Base-by-base conservation (phyloP, 2,888 invertebrate genomes). In the Philonicus albiceps region DNA sequence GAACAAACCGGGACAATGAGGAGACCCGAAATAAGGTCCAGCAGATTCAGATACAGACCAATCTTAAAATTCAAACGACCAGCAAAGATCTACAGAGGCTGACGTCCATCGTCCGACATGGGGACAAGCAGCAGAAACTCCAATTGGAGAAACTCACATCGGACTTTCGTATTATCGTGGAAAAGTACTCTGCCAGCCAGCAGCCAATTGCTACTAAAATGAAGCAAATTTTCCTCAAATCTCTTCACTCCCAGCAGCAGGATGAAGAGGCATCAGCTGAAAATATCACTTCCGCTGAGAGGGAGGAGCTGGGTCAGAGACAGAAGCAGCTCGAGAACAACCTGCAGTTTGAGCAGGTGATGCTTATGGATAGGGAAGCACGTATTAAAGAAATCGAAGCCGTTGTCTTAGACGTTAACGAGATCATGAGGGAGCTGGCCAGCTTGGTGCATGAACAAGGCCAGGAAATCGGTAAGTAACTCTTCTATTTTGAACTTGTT, bases 61-160 rank as follows among this genome's bases (percentile, higher is more conserved):
- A 97, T 92, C 93, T 95, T 86, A 95, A 95, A 3, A 95, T 97
- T 27, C 94, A 95, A 53, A 95, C 94, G 40, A 96, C 96, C 0
- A 95, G 95, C 74, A 94, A 95, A 89, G 95, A 96, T 90, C 93
- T 97, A 76, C 94, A 95, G 89, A 94, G 95, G 87, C 93, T 97
- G 31, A 95, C 95, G 53, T 94, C 94, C 8, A 93, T 96, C 31
- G 95, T 96, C 84, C 93, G 95, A 16, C 94, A 94, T 88, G 95
- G 95, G 0, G 96, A 96, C 91, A 96, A 96, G 89, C 95, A 96
- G 87, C 96, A 96, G 91, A 96, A 96, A 90, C 92, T 98, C 88
- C 97, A 97, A 92, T 94, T 97, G 86, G 97, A 97, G 89, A 95
- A 97, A 90, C 94, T 98, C 16, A 96, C 96, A 13, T 95, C 95